phyloP scores from a whole-genome alignment of 2,888 invertebrate genomes.

The Erebia palarica region DNA sequence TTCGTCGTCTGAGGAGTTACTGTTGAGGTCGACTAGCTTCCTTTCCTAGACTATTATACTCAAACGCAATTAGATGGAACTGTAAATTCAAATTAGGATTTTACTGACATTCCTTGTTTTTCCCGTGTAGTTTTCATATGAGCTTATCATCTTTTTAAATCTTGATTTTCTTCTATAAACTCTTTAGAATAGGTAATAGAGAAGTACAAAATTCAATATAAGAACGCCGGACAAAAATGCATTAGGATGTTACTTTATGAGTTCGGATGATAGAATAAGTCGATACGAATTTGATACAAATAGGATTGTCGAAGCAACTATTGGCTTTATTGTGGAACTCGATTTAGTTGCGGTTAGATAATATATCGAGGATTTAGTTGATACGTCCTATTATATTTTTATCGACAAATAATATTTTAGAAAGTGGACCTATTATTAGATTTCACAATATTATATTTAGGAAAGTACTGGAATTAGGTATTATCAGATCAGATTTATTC shows the following conservation, averaged over 20 bases:
- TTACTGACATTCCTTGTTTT: too few species aligned
- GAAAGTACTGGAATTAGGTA: too few species aligned
- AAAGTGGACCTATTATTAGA: not conserved
- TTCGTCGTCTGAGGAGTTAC: too few species aligned
- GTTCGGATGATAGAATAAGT: slow-evolving; percentile 15
- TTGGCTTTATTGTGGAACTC: slow-evolving; percentile 21
- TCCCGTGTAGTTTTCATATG: too few species aligned
- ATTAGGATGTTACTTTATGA: slow-evolving; percentile 20
- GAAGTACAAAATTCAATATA: not conserved
- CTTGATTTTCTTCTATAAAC: not conserved
- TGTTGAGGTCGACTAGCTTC: too few species aligned
- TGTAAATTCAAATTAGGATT: too few species aligned
- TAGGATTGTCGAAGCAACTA: slow-evolving; percentile 25
- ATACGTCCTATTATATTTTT: not conserved
- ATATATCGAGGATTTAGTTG: slow-evolving; percentile 16
- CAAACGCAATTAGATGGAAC: too few species aligned
- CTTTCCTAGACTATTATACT: too few species aligned
- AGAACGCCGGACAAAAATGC: not conserved
- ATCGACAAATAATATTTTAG: not conserved
- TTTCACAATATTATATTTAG: too few species aligned
- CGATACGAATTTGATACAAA: slow-evolving; percentile 20
- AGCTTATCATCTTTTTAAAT: not conserved
- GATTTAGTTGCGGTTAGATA: slow-evolving; percentile 5
- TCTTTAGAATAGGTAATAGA: not conserved
- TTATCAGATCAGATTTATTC: too few species aligned